phyloP scores from a whole-genome alignment of 2,797 vertebrate species.

The Prionace glauca region DNA sequence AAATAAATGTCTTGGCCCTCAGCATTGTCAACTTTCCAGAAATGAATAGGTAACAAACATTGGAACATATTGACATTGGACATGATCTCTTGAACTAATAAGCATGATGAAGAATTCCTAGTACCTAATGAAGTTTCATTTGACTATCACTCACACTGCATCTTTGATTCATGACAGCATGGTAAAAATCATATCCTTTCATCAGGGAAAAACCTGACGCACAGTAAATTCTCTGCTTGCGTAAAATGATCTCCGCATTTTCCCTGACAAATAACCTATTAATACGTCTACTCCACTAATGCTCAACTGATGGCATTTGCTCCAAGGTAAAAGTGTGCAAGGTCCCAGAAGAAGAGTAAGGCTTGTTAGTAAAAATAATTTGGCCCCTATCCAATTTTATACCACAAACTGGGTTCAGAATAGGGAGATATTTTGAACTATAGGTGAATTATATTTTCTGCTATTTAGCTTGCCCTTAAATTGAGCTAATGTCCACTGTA shows the following conservation, averaged over 20 bases:
- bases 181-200: background rate
- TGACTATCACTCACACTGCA: background rate
- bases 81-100: background rate
- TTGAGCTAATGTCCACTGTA: background rate
- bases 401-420: background rate
- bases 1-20: background rate
- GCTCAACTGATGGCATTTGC: background rate
- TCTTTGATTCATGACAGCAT: too few relatives aligned
- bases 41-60: background rate
- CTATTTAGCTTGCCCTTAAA: background rate
- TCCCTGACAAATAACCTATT: background rate
- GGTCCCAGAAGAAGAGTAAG: background rate
- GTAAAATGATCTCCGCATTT: constrained; percentile 15
- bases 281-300: background rate
- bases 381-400: background rate
- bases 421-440: background rate
- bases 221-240: background rate
- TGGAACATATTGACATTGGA: background rate
- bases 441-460: background rate
- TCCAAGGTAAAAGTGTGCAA: background rate
- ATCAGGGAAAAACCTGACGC: too few relatives aligned
- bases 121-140: background rate
- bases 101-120: background rate
- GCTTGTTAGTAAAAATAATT: background rate
- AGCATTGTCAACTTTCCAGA: background rate